Conservation (phyloP, 1,140 invertebrate genomes). For the Drosophila pallidifrons region DNA sequence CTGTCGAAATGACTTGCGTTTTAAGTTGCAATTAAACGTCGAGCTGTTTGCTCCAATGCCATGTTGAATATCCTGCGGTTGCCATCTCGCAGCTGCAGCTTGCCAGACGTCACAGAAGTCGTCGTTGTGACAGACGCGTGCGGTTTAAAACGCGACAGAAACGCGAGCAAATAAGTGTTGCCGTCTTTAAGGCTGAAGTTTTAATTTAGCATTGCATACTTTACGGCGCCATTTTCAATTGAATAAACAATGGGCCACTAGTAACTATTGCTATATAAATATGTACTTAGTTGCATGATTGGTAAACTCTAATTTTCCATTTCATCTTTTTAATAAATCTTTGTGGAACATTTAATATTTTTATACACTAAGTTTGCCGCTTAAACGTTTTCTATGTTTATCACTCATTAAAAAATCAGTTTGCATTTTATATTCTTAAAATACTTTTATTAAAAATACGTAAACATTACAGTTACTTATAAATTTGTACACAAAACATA, state of each 20-base stretch:
- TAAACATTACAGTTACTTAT: conserved; percentile 60
- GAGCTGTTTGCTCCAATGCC: conserved; percentile 42
- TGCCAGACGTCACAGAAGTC: background rate
- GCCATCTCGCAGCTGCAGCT: background rate
- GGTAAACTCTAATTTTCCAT: too few relatives aligned
- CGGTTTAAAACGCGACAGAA: conserved; percentile 20
- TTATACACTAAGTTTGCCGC: too few relatives aligned
- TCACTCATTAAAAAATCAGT: background rate
- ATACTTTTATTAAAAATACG: conserved; percentile 70
- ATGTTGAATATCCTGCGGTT: conserved; percentile 25
- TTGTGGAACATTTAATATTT: too few relatives aligned
- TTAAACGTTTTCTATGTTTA: too few relatives aligned
- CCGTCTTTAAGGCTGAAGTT: conserved; percentile 13
- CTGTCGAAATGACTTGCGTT: conserved; percentile 71
- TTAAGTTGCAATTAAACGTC: conserved; percentile 76
- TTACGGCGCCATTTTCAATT: background rate
- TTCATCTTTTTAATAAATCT: too few relatives aligned
- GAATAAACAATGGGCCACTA: background rate
- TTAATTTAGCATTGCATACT: background rate
- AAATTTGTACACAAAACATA: conserved; percentile 79
- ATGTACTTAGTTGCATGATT: too few relatives aligned
- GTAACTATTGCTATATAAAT: too few relatives aligned
- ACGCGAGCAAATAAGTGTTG: background rate
- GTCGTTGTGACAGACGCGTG: background rate
- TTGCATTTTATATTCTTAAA: conserved; percentile 41